A percentile compares a stretch with the other conserved stretches of the same genome.
These are phyloP conservation scores for Epistrophella euchroma DNA, from an alignment of 2,888 invertebrate species.

Conservation along the genomic window DNA sequence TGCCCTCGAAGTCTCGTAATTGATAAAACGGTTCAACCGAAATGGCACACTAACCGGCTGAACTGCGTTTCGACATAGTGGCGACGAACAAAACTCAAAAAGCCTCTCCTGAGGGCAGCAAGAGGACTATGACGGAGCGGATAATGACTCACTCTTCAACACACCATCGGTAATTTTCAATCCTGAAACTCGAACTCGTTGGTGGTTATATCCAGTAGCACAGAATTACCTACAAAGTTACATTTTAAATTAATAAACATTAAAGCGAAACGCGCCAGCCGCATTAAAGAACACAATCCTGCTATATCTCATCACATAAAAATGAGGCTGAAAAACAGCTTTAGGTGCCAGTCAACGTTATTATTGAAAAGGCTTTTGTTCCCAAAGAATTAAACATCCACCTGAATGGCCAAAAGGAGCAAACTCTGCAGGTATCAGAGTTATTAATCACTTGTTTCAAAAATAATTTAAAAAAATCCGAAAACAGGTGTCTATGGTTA, in stretches of 20 bases:
- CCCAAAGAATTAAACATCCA: constrained; percentile 4
- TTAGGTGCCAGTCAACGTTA: constrained; percentile 37
- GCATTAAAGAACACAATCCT: too few species aligned
- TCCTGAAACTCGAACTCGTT: constrained; percentile 8
- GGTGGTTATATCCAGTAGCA: constrained; percentile 2
- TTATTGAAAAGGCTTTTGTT: constrained; percentile 54
- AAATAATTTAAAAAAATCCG: constrained; percentile 6
- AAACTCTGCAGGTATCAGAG: neutral
- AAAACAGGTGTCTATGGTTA: constrained; percentile 57
- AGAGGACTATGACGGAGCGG: neutral
- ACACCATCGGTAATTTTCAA: constrained; percentile 42
- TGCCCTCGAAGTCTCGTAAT: constrained; percentile 35
- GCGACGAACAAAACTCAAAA: constrained; percentile 26
- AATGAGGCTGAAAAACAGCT: constrained; percentile 24
- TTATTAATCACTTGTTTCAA: constrained; percentile 64
- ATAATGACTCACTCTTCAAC: constrained; percentile 27
- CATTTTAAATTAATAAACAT: constrained; percentile 64
- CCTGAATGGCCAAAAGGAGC: neutral
- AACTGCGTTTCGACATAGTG: constrained; percentile 20
- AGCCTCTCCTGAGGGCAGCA: constrained; percentile 2
- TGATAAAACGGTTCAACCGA: constrained; percentile 61
- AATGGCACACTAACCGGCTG: constrained; percentile 46
- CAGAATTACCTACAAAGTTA: neutral
- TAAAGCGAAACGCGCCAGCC: constrained; percentile 48
- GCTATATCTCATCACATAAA: constrained; percentile 39